phyloP scores from a whole-genome alignment of 2,113 vertebrate genomes.

The Notechis scutatus region DNA sequence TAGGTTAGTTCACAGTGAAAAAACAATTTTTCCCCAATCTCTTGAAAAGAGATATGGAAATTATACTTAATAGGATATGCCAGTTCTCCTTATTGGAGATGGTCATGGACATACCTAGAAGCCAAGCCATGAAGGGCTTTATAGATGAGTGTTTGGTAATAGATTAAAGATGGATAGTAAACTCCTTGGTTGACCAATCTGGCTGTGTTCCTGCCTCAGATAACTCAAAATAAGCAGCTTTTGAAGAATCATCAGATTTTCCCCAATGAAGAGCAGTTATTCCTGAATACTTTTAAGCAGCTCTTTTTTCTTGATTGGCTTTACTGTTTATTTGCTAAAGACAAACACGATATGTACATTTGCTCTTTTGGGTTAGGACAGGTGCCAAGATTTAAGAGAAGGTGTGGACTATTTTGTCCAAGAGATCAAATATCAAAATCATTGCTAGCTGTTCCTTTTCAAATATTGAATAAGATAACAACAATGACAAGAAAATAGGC shows the following conservation, averaged over 20 bases:
- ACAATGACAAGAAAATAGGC: background rate
- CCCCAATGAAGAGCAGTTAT: background rate
- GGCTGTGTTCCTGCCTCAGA: background rate
- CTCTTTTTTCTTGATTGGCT: background rate
- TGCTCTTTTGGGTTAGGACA: background rate
- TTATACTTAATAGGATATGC: too few relatives aligned
- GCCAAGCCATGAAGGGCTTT: background rate
- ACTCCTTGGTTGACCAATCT: background rate
- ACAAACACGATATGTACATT: background rate
- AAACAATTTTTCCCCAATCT: background rate
- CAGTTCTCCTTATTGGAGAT: background rate
- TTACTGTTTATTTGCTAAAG: background rate
- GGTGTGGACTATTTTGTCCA: rapidly evolving
- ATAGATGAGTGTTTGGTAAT: background rate
- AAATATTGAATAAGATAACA: background rate
- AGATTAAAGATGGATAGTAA: background rate
- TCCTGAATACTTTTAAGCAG: background rate
- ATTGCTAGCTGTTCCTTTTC: background rate
- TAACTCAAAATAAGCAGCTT: background rate
- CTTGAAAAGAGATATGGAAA: background rate
- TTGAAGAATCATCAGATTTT: background rate
- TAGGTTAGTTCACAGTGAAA: background rate
- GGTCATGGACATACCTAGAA: background rate
- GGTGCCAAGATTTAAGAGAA: background rate
- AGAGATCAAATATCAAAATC: rapidly evolving